These are phyloP conservation scores for Pleuronectes platessa DNA, from an alignment of 2,113 vertebrate genomes.

Conservation along the genomic window DNA sequence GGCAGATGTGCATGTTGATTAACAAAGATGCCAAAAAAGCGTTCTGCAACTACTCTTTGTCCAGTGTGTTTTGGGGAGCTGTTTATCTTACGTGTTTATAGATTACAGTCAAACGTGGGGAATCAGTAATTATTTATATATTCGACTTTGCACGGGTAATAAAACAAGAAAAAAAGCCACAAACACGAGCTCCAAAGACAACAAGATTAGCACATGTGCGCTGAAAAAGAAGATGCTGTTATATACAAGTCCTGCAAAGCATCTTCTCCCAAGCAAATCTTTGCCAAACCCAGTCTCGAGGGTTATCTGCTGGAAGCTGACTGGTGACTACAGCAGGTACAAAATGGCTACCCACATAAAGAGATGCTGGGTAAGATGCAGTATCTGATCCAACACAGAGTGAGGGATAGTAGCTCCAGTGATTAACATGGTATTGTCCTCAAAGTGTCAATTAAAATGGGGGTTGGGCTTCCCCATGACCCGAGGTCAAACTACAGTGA, in stretches of 20 bases:
- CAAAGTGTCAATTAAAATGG: constrained; percentile 58
- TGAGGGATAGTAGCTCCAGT: not conserved
- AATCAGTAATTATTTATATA: constrained; percentile 23
- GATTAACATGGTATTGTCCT: constrained; percentile 48
- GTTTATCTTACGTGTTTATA: constrained; percentile 44
- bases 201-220: not conserved
- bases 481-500: constrained; percentile 80
- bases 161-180: constrained; percentile 10
- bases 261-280: not conserved
- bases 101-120: constrained; percentile 39
- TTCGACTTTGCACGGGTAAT: constrained; percentile 36
- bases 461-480: constrained; percentile 76
- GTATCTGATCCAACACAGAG: constrained; percentile 26
- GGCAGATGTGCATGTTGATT: constrained; percentile 38
- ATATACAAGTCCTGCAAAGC: not conserved
- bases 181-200: constrained; percentile 1
- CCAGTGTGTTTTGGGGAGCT: constrained; percentile 15
- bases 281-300: not conserved
- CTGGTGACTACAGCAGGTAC: constrained; percentile 40
- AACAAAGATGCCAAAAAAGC: constrained; percentile 27
- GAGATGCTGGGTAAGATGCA: constrained; percentile 22
- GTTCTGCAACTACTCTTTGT: constrained; percentile 4
- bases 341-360: constrained; percentile 57
- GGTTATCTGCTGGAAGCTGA: constrained; percentile 36
- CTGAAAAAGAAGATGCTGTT: not conserved